Conservation (phyloP, 1,140 invertebrate genomes). For the Hycleus phaleratus region DNA sequence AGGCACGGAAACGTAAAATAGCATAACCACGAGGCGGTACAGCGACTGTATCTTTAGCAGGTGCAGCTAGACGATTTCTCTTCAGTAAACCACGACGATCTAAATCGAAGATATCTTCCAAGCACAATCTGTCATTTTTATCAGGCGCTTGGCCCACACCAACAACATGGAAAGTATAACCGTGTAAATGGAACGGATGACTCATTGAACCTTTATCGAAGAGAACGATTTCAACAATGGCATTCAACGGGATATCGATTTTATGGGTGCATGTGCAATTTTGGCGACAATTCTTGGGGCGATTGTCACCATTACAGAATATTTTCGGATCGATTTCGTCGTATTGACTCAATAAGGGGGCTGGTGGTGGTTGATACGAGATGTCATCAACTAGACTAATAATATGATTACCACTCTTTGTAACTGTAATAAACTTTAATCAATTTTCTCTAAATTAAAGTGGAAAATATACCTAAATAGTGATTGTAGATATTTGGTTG, state of each 20-base stretch:
- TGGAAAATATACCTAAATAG: slow-evolving; percentile 59
- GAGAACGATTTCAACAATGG: slow-evolving; percentile 71
- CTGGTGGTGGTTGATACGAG: slow-evolving; percentile 62
- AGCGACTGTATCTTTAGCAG: slow-evolving; percentile 84
- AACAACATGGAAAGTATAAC: slow-evolving; percentile 79
- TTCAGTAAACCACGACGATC: slow-evolving; percentile 75
- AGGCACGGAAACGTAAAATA: slow-evolving; percentile 78
- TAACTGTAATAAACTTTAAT: slow-evolving; percentile 48
- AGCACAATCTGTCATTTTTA: slow-evolving; percentile 75
- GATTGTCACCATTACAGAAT: slow-evolving; percentile 71
- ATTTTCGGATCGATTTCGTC: slow-evolving; percentile 66
- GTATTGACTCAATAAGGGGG: slow-evolving; percentile 69
- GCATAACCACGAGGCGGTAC: slow-evolving; percentile 93
- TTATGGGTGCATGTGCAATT: slow-evolving; percentile 79
- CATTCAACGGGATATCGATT: slow-evolving; percentile 68
- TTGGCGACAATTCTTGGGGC: slow-evolving; percentile 58
- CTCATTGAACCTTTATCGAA: slow-evolving; percentile 74
- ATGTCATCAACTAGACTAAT: slow-evolving; percentile 73
- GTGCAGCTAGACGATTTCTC: slow-evolving; percentile 69
- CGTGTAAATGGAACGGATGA: slow-evolving; percentile 89
- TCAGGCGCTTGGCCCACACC: slow-evolving; percentile 82
- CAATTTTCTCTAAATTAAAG: neutral
- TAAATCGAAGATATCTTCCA: slow-evolving; percentile 77
- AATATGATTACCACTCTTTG: slow-evolving; percentile 63
- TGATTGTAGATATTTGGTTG: slow-evolving; percentile 64